Conservation (phyloP, 2,888 invertebrate species). For the Platypus cylindrus region DNA sequence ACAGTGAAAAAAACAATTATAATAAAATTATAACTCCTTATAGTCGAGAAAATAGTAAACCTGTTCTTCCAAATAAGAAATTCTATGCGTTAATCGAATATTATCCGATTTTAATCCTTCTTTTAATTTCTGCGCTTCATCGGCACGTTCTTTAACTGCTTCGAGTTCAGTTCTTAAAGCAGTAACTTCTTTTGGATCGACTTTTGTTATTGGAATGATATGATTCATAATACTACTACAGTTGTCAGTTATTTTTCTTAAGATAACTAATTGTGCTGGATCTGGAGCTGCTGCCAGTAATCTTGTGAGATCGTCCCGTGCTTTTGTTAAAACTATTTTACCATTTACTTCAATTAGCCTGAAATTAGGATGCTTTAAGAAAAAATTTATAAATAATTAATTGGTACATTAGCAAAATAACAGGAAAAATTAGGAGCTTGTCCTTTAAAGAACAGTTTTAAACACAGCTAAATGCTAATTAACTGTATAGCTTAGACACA, state of each 20-base stretch:
- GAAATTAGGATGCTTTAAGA: slow-evolving; percentile 16
- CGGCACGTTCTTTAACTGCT: slow-evolving; percentile 45
- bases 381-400: background rate
- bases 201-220: slow-evolving; percentile 6
- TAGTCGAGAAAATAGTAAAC: slow-evolving; percentile 38
- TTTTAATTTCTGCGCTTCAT: slow-evolving; percentile 50
- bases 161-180: slow-evolving; percentile 46
- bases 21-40: too few species aligned
- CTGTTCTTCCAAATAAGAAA: slow-evolving; percentile 82
- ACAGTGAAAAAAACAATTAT: background rate
- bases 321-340: slow-evolving; percentile 53
- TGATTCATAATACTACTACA: slow-evolving; percentile 23
- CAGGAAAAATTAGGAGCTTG: too few species aligned
- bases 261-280: slow-evolving; percentile 52
- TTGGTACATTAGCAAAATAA: too few species aligned
- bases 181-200: slow-evolving; percentile 36
- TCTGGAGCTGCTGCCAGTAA: slow-evolving; percentile 47
- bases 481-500: too few species aligned
- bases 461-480: too few species aligned
- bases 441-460: too few species aligned
- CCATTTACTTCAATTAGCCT: slow-evolving; percentile 76
- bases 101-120: slow-evolving; percentile 63
- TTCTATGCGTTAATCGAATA: slow-evolving; percentile 72
- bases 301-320: slow-evolving; percentile 58
- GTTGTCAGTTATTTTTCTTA: slow-evolving; percentile 33